Evolutionary conservation across 2,888 invertebrate genomes (phyloP).

Genomic region (Yponomeuta evonymella): DNA sequence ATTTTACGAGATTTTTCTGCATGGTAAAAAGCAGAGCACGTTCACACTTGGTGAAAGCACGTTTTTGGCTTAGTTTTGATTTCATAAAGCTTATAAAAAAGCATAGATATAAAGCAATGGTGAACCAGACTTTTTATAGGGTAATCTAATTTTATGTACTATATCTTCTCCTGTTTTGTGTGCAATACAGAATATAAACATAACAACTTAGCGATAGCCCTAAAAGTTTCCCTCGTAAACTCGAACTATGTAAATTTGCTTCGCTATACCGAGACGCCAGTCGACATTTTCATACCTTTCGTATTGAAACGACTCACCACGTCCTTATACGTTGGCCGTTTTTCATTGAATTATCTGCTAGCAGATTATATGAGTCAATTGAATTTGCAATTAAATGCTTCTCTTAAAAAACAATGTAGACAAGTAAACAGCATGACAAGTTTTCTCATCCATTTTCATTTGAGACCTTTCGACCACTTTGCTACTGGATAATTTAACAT

Average conservation of each 20-base stretch:
- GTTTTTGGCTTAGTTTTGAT: too few species aligned
- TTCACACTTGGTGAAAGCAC: too few species aligned
- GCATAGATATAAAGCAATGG: too few species aligned
- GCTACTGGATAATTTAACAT: background rate
- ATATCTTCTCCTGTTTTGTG: too few species aligned
- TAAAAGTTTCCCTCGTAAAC: slow-evolving; percentile 32
- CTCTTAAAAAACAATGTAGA: background rate
- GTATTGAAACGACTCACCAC: slow-evolving; percentile 18
- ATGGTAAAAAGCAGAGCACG: too few species aligned
- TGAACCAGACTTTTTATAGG: background rate
- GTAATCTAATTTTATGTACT: background rate
- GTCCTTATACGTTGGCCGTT: background rate
- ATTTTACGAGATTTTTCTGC: too few species aligned
- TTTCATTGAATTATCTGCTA: slow-evolving; percentile 1
- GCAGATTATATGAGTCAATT: background rate
- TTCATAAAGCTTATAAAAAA: too few species aligned
- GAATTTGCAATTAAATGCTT: slow-evolving; percentile 1
- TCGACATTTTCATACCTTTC: slow-evolving; percentile 47
- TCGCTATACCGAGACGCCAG: slow-evolving; percentile 4
- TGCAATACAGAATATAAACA: background rate
- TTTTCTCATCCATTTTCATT: background rate
- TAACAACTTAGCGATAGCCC: slow-evolving; percentile 37
- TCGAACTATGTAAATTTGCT: slow-evolving; percentile 47
- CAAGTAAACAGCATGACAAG: background rate
- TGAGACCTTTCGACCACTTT: background rate